Evolutionary conservation across 2,888 invertebrate genomes (phyloP), one percentile per base, ranked within the genome.

Genomic region (Urechis unicinctus): DNA sequence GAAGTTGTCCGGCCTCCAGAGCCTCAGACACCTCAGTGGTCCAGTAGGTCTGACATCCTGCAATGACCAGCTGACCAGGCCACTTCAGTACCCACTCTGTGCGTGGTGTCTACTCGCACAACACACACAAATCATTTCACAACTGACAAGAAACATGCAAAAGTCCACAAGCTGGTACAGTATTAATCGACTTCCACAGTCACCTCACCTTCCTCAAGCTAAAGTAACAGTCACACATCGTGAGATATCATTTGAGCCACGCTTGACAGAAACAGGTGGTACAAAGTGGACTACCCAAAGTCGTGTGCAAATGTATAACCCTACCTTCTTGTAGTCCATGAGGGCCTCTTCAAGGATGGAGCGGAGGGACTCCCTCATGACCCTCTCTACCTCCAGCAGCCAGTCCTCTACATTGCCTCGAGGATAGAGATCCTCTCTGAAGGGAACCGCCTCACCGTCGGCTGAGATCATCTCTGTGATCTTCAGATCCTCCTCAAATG

Each of bases 1-100:
- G 28, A 64, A 88, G 75, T 3, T 78, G 71, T 52, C 81, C 79
- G 0, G 81, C 79, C 0, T 67, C 66, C 21, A 89, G 82, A 6
- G 85, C 86, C 1, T 81, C 69, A 66, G 88, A 86, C 0, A 88
- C 87, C 26, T 84, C 84, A 0, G 83, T 82, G 0, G 88, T 87
- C 88, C 88, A 89, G 61, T 83, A 85, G 0, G 70, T 71, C 78
- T 88, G 88, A 61, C 86, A 85, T 30, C 85, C 86, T 1, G 87
- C 88, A 48, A 89, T 86, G 2, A 88, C 87, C 4, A 88, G 83
- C 78, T 89, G 88, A 0, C 88, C 88, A 0, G 88, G 88, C 88
- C 88, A 89, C 50, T 82, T 80, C 53, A 88, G 79, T 41, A 88
- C 87, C 88, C 88, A 88, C 53, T 83, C 75, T 2, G 81, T 81